Base-by-base conservation (phyloP, 2,797 vertebrate species). In the Perdix hodgsoniae region DNA sequence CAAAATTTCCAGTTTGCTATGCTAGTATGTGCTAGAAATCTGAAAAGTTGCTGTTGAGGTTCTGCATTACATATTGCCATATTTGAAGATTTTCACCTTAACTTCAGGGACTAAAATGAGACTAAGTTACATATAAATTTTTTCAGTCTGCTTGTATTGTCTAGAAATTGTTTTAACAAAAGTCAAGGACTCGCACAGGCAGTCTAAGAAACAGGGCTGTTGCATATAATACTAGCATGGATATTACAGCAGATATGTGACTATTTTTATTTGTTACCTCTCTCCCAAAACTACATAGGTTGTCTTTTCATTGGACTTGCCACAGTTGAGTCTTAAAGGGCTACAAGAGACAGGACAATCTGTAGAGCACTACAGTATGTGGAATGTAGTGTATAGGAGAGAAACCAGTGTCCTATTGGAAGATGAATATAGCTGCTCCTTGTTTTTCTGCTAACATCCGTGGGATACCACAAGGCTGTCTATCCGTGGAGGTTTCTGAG, bases 261-360 rank as follows among this genome's bases (percentile, higher is more conserved):
- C 60, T 39, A 35, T 31, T 80, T 88, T 64, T 49, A 59, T 93
- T 81, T 78, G 40, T 78, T 94, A 35, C 14, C 50, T 63, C 63
- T 85, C 54, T 85, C 85, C 63, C 69, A 83, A 93, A 94, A 73
- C 88, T 56, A 65, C 31, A 47, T 73, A 93, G 45, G 63, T 56
- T 91, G 60, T 17, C 44, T 95, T 86, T 89, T 91, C 60, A 40
- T 59, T 0, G 0, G 9, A 24, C 44, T 87, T 65, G 77, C 70
- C 91, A 80, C 0, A 0, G 35, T 64, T 81, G 70, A 59, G 47
- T 69, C 52, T 88, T 54, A 9, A 83, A 87, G 73, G 39, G 64
- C 91, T 88, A 73, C 78, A 83, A 87, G 65, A 80, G 81, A 50
- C 45, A 47, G 65, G 76, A 31, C 74, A 77, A 11, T 57, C 64